These are phyloP conservation scores for Gallirallus australis DNA, from an alignment of 2,797 vertebrate species.

Conservation along the genomic window DNA sequence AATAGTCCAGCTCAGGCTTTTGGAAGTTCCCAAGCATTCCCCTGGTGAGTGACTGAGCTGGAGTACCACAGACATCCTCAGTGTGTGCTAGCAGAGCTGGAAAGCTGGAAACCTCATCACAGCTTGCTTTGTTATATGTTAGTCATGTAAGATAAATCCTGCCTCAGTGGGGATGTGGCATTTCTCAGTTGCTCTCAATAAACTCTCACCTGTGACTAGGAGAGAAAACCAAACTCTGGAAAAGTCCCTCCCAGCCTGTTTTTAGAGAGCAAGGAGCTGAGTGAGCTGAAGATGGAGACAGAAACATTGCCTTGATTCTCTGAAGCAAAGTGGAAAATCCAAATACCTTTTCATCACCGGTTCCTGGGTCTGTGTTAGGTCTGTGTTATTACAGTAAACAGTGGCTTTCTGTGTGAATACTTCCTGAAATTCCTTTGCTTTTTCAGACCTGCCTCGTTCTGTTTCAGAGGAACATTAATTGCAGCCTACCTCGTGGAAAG, in stretches of 20 bases:
- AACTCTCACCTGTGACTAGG: not conserved
- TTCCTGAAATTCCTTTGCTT: not conserved
- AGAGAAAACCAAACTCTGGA: not conserved
- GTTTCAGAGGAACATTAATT: not conserved
- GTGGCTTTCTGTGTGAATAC: not conserved
- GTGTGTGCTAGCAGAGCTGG: not conserved
- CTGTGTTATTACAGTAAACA: not conserved
- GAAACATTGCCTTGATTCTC: not conserved
- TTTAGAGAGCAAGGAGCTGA: not conserved
- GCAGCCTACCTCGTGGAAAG: not conserved
- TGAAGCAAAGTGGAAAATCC: not conserved
- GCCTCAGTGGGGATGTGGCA: not conserved
- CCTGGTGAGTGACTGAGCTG: not conserved
- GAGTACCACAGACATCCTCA: not conserved
- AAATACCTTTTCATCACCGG: not conserved
- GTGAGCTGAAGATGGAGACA: not conserved
- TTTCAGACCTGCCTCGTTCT: constrained; percentile 4
- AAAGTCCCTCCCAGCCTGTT: not conserved
- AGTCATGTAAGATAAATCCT: not conserved
- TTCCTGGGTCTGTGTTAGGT: fast-evolving
- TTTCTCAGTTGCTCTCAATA: not conserved
- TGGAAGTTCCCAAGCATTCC: constrained; percentile 4
- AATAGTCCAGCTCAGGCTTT: not conserved
- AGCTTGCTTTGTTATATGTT: not conserved
- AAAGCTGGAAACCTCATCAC: not conserved